These are phyloP conservation scores for Heliangelus exortis DNA, from an alignment of 2,797 vertebrate species.

Conservation along the genomic window DNA sequence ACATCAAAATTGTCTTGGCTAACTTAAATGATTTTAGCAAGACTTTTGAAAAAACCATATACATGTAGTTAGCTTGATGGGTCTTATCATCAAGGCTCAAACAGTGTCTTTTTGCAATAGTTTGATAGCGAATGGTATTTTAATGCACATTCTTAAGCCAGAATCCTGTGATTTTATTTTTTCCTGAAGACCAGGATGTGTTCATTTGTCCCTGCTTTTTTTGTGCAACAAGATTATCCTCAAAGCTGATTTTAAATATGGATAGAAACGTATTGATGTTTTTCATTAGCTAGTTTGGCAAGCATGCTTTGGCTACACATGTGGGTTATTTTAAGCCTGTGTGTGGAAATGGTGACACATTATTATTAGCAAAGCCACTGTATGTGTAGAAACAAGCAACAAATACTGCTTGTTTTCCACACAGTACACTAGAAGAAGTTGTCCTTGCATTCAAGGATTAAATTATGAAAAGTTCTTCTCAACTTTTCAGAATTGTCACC, in stretches of 20 bases:
- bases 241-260: background rate
- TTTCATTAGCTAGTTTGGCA: background rate
- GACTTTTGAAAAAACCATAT: background rate
- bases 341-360: background rate
- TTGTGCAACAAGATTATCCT: background rate
- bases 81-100: background rate
- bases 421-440: background rate
- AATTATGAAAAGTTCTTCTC: background rate
- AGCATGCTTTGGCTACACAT: background rate
- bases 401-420: background rate
- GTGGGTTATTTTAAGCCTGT: background rate
- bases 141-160: background rate
- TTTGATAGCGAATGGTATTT: background rate
- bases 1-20: background rate
- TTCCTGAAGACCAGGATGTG: background rate
- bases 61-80: background rate
- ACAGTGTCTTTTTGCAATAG: background rate
- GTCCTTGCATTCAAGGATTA: background rate
- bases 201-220: background rate
- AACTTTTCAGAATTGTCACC: background rate
- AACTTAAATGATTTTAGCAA: background rate
- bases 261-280: background rate
- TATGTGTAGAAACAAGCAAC: background rate
- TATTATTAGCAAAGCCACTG: background rate
- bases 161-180: background rate